Evolutionary conservation across 1,140 invertebrate genomes (phyloP), one percentile per base, ranked within the genome.

Genomic region (Halesus radiatus): DNA sequence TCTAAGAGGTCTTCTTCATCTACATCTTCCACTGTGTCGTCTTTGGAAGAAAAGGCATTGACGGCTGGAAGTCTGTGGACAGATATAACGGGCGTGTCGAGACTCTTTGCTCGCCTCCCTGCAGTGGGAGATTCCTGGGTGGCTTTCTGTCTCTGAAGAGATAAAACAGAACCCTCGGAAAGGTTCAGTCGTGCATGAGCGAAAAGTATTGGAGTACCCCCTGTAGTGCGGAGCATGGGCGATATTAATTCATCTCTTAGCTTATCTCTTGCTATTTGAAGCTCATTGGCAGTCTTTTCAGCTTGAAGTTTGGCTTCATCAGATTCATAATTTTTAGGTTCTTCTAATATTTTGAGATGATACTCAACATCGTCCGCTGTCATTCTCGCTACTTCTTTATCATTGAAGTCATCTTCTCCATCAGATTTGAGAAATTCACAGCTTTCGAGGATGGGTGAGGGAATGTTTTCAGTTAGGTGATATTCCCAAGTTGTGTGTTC

Each of bases 41-140:
- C 95, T 87, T 96, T 96, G 76, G 94, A 95, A 0, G 95, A 96
- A 88, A 96, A 96, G 0, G 95, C 94, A 87, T 95, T 95, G 84
- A 94, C 92, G n/a, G 94, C 93, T 26, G 95, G 95, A 74, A 96
- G 87, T 84, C 92, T 90, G 86, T 94, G 93, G 22, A 96, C 85
- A 18, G 94, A 93, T 84, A 96, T 95, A 58, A 96, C 93, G 10
- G 95, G 94, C 18, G 95, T 94, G 85, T 96, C 95, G 80, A 96
- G 89, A 78, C 95, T 96, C 86, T 96, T 95, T 0, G 95, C 93
- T 84, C 95, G 90, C 80, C 95, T 90, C 79, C 94, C 92, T 20
- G 93, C 88, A 13, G 93, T 93, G 20, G 94, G 94, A 4, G 94
- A 95, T 80, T 94, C 93, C 84, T 91, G 90, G 0, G 91, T 90